phyloP scores from a whole-genome alignment of 1,140 invertebrate genomes.

The Triops cancriformis region DNA sequence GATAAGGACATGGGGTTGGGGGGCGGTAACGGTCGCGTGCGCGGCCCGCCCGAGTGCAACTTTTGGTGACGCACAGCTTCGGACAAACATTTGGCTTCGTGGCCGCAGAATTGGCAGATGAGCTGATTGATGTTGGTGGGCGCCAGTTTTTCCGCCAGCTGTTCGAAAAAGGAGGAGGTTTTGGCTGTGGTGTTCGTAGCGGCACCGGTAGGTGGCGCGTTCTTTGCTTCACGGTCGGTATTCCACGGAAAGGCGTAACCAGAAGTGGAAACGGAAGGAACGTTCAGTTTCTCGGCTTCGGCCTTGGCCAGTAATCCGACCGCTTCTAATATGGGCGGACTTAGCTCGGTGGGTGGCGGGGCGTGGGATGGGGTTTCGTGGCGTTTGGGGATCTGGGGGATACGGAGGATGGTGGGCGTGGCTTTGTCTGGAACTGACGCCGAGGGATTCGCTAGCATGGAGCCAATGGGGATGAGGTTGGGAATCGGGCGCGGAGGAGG shows the following conservation, averaged over 20 bases:
- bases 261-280: neutral
- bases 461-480: conserved; percentile 55
- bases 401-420: conserved; percentile 22
- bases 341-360: neutral
- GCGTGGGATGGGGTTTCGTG: conserved; percentile 6
- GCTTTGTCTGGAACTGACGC: neutral
- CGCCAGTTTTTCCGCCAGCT: conserved; percentile 61
- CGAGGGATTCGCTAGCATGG: neutral
- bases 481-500: conserved; percentile 54
- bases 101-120: conserved; percentile 62
- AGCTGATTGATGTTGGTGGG: conserved; percentile 42
- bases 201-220: neutral
- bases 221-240: neutral
- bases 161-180: conserved; percentile 70
- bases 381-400: conserved; percentile 23
- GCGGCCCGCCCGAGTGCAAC: conserved; percentile 44
- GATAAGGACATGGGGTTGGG: conserved; percentile 40
- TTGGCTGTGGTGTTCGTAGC: conserved; percentile 48
- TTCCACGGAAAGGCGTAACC: neutral
- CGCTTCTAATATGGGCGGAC: conserved; percentile 23
- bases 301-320: conserved; percentile 21
- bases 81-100: conserved; percentile 69
- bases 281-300: neutral
- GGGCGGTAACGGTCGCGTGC: conserved; percentile 40
- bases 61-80: conserved; percentile 66